phyloP scores from a whole-genome alignment of 2,888 invertebrate species.

The Willowsia nigromaculata region DNA sequence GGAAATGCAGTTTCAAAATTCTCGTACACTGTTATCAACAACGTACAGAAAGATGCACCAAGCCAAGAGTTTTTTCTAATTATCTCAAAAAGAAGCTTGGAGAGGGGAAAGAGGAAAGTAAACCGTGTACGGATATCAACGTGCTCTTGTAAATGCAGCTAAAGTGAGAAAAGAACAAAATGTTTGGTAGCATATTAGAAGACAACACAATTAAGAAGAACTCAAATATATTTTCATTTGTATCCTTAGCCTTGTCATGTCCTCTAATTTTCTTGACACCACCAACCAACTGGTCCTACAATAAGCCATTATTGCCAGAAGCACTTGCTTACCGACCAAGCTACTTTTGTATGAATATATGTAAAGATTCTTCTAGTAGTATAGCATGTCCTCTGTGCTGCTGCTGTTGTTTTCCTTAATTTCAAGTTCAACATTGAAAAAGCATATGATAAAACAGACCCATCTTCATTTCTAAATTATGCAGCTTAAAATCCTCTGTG shows the following conservation, averaged over 20 bases:
- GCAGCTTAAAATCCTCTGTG: too few relatives aligned
- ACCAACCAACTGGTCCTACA: neutral
- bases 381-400: too few relatives aligned
- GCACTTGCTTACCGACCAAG: neutral
- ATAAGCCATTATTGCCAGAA: neutral
- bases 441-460: too few relatives aligned
- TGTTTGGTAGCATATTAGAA: neutral
- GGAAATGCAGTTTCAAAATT: neutral
- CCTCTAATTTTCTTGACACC: neutral
- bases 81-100: neutral
- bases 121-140: neutral
- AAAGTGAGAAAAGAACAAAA: neutral
- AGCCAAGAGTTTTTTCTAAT: neutral
- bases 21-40: neutral
- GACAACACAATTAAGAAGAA: neutral
- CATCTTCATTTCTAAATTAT: too few relatives aligned
- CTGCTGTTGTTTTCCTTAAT: too few relatives aligned
- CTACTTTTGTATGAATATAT: neutral
- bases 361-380: neutral
- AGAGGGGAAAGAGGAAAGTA: neutral
- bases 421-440: too few relatives aligned
- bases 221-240: conserved; percentile 3
- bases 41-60: neutral
- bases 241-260: neutral
- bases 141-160: neutral